Conservation (phyloP, 1,140 invertebrate species). For the Zaprionus capensis region DNA sequence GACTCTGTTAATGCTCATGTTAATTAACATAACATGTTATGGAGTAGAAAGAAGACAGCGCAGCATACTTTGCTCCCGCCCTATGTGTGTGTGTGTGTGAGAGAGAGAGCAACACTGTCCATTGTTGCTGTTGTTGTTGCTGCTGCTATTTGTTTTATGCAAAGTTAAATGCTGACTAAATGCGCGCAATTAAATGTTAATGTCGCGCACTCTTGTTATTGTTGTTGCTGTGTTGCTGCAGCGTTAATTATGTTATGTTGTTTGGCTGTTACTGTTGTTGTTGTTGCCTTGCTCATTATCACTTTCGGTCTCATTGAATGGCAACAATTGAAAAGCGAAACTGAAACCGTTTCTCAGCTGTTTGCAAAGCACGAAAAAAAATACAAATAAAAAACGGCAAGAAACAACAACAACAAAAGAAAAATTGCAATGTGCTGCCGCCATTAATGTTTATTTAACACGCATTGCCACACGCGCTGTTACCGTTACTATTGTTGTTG, state of each 20-base stretch:
- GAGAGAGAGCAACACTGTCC: constrained; percentile 8
- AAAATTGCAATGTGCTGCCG: constrained; percentile 58
- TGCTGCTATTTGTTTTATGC: constrained; percentile 73
- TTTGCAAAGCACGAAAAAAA: constrained; percentile 41
- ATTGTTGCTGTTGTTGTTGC: constrained; percentile 35
- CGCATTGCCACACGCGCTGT: constrained; percentile 66
- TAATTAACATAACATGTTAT: constrained; percentile 6
- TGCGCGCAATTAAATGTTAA: constrained; percentile 79
- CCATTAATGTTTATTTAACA: constrained; percentile 78
- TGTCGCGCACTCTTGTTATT: constrained; percentile 48
- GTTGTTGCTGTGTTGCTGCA: constrained; percentile 20
- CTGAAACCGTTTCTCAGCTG: constrained; percentile 56
- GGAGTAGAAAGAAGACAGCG: background rate
- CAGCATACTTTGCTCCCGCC: background rate
- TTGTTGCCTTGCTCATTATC: constrained; percentile 48
- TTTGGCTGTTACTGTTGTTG: constrained; percentile 28
- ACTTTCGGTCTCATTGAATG: constrained; percentile 67
- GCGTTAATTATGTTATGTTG: constrained; percentile 29
- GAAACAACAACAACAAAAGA: constrained; percentile 18
- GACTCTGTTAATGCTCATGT: constrained; percentile 22
- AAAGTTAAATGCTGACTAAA: constrained; percentile 78
- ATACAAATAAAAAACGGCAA: constrained; percentile 9
- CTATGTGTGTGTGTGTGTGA: constrained; percentile 14
- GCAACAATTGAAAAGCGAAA: constrained; percentile 69
- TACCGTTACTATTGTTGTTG: constrained; percentile 38